Evolutionary conservation across 1,140 invertebrate genomes (phyloP), one percentile per base, ranked within the genome.

Genomic region (Chymomyza costata): DNA sequence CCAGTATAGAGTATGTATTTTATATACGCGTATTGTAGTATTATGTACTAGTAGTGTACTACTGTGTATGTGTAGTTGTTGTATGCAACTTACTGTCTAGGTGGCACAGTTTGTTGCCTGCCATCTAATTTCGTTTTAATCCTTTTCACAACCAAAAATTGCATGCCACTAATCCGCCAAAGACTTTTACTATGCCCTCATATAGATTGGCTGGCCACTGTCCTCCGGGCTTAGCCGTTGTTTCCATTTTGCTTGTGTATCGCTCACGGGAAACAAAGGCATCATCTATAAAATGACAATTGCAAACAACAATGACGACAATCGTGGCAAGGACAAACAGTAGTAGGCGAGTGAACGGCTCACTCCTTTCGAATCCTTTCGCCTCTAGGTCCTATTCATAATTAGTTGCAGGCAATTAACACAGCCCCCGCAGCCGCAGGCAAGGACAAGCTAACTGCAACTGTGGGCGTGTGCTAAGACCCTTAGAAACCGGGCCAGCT

Each of bases 281-380:
- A 80, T 80, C 73, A 78, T 78, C 73, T 73, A 80, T 78, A 78
- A 78, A 78, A 78, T 78, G 73, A 78, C 73, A 78, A 78, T 80
- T 60, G 73, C 73, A 78, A 78, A 78, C 73, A 78, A 78, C 73
- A 78, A 78, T 78, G 73, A 78, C 73, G 73, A 78, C 71, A 78
- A 78, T 78, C 67, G 71, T 49, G 63, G 48, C 71, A 78, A 80
- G 71, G 71, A 60, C 71, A 80, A 80, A 78, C 71, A 78, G 71
- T 78, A 78, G 71, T 78, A 47, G 61, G 19, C 28, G 31, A 16
- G 32, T 30, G 3, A 34, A 15, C 13, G 17, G 13, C 39, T 76
- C 65, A 69, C 65, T 76, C 71, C 70, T 70, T 76, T 76, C 39
- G 15, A 10, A 6, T 11, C 11, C 32, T 34, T 35, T 13, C 32